Evolutionary conservation across 2,797 vertebrate species (phyloP), one percentile per base, ranked within the genome.

Genomic region (Cichlasoma orientale): DNA sequence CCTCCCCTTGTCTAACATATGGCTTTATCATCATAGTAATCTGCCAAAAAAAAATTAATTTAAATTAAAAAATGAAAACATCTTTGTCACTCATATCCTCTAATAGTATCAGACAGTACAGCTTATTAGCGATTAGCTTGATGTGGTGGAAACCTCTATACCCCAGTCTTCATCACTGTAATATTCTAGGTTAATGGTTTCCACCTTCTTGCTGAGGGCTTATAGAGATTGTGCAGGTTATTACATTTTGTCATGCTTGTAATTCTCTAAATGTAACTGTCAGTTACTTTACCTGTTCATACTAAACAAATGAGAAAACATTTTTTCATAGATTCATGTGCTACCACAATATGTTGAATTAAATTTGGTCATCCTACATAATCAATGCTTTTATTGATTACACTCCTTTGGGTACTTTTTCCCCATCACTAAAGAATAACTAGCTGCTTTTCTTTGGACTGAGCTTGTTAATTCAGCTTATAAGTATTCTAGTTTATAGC

Each of bases 11-110:
- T 78, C 97, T 94, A 88, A 88, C 2, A 0, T 92, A 96, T 0
- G 92, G 89, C 87, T 97, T 97, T 87, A 96, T 96, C 97, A 97
- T 97, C 93, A 94, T 96, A 18, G 77, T 88, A 78, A 78, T 88
- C 95, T 97, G 82, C 83, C 79, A 59, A 90, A 79, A 59, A 11
- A 31, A 33, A 33, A 33, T 8, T 11, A 11, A 36, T 36, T 36
- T 36, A 31, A 31, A 25, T 44, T 5, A 9, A 59, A 90, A 79
- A 59, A 14, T 19, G 6, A 74, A 12, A 59, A 73, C 12, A 52
- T 19, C 3, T 70, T 25, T 36, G 47, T 85, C 56, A 79, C 38
- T 79, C 53, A 56, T 36, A 5, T 44, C 25, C 44, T 68, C 18
- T 68, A 68, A 68, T 29, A 29, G n/a, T 68, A 50, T 8, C 44